Evolutionary conservation across 2,113 vertebrate species (phyloP).

Genomic region (Dermatemys mawii): DNA sequence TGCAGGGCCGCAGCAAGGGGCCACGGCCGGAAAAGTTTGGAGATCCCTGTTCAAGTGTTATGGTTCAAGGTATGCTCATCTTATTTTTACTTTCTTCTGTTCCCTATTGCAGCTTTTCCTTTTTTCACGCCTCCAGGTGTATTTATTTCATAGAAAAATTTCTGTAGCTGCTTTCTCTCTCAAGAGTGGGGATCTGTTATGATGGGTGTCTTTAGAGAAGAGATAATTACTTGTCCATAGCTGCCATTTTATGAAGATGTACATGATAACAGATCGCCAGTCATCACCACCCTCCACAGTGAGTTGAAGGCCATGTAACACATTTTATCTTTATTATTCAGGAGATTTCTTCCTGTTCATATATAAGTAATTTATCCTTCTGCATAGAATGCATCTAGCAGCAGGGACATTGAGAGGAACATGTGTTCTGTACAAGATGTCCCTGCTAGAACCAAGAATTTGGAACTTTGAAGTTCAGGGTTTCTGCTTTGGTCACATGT

Average conservation of each 20-base stretch:
- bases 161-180: constrained; percentile 16
- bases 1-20: too few species aligned
- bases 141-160: constrained; percentile 2
- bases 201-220: constrained; percentile 4
- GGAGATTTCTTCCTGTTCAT: background rate
- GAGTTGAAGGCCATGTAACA: background rate
- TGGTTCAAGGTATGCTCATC: too few species aligned
- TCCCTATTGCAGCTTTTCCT: too few species aligned
- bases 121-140: background rate
- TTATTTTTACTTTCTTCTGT: too few species aligned
- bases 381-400: background rate
- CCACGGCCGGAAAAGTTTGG: too few species aligned
- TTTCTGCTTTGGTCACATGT: background rate
- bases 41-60: too few species aligned
- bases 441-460: background rate
- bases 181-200: background rate
- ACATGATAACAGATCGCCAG: constrained; percentile 13
- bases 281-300: constrained; percentile 25
- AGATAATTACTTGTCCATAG: background rate
- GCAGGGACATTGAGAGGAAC: background rate
- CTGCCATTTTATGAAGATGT: constrained; percentile 2
- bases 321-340: constrained; percentile 17
- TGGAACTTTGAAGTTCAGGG: background rate
- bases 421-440: background rate
- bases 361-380: constrained; percentile 34